These are phyloP conservation scores for Gymnobelideus leadbeateri DNA, from an alignment of 2,113 vertebrate genomes.

Conservation along the genomic window DNA sequence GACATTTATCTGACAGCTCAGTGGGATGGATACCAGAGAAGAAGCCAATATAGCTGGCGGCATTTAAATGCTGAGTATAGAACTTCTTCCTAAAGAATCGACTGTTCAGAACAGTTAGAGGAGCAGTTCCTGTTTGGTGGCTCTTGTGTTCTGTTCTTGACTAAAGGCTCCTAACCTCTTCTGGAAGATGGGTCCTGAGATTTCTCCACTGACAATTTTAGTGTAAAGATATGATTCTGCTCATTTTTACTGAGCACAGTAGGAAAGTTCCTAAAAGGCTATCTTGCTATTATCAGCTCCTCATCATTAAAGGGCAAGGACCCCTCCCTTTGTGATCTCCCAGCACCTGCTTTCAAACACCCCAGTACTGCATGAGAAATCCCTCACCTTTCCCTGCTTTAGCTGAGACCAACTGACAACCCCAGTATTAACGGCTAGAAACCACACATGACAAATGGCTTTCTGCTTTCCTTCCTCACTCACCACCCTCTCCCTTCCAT, in stretches of 20 bases:
- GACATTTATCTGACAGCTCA: constrained; percentile 16
- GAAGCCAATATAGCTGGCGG: not conserved
- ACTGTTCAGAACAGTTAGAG: not conserved
- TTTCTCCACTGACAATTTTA: not conserved
- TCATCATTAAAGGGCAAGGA: not conserved
- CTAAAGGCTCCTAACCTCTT: not conserved
- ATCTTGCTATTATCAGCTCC: not conserved
- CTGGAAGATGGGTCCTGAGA: not conserved
- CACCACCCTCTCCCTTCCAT: not conserved
- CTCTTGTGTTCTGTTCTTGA: not conserved
- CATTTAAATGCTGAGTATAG: not conserved
- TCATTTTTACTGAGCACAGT: constrained; percentile 11
- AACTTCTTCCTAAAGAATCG: constrained; percentile 4
- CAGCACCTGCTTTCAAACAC: constrained; percentile 48
- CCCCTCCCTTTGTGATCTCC: not conserved
- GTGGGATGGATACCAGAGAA: constrained; percentile 37
- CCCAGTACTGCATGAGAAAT: constrained; percentile 46
- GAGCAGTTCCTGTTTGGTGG: not conserved
- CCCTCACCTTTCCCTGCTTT: constrained; percentile 7
- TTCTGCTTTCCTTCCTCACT: not conserved
- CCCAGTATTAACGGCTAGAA: constrained; percentile 57
- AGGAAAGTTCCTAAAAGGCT: constrained; percentile 12
- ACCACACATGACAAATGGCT: constrained; percentile 46
- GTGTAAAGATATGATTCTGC: constrained; percentile 50
- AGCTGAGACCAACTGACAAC: constrained; percentile 59